phyloP scores from a whole-genome alignment of 2,797 vertebrate genomes.

The Melanotaenia boesemani region DNA sequence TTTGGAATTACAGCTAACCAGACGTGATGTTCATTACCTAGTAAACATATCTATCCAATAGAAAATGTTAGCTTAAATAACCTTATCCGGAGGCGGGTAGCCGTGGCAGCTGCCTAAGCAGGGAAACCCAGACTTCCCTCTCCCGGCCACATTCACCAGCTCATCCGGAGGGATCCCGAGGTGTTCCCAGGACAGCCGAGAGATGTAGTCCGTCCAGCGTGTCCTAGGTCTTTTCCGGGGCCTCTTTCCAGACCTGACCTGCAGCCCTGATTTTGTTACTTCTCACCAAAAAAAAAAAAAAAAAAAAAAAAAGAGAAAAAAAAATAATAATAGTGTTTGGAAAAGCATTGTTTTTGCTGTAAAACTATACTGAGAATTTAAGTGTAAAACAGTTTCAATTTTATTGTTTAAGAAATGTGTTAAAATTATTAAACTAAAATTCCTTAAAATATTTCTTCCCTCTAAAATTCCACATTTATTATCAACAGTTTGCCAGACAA shows the following conservation, averaged over 20 bases:
- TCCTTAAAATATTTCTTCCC: neutral
- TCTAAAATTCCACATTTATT: neutral
- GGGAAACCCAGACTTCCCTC: too few relatives aligned
- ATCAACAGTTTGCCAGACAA: conserved; percentile 6
- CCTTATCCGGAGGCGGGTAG: too few relatives aligned
- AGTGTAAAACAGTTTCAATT: too few relatives aligned
- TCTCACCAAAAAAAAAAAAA: too few relatives aligned
- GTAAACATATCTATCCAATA: neutral
- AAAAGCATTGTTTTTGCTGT: neutral
- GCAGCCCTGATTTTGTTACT: neutral
- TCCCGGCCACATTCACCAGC: too few relatives aligned
- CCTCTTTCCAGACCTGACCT: neutral
- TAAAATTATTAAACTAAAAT: neutral
- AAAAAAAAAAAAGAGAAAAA: neutral
- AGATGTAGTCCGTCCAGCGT: too few relatives aligned
- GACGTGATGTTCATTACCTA: conserved; percentile 6
- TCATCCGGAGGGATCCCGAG: too few relatives aligned
- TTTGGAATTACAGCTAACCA: neutral
- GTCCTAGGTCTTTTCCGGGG: too few relatives aligned
- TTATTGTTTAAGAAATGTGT: neutral
- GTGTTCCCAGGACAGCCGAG: too few relatives aligned
- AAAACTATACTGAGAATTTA: neutral
- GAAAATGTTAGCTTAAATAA: neutral
- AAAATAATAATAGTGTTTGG: neutral
- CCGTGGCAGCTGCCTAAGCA: too few relatives aligned